Base-by-base conservation (phyloP, 2,888 invertebrate species). In the Lepidonotus clava region DNA sequence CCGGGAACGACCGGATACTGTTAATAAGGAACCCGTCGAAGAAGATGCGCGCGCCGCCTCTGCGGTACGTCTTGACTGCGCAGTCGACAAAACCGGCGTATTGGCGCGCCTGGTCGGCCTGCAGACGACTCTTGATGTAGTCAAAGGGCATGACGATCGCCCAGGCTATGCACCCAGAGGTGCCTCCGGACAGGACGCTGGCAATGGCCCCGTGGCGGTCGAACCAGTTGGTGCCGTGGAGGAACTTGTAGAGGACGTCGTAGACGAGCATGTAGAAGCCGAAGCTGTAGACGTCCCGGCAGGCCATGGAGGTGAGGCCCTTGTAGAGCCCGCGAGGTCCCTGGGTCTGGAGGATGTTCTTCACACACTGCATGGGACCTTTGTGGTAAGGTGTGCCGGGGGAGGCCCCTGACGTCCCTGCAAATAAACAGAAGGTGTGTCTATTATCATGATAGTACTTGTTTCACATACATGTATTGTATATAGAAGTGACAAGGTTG, bases 101-200 rank as follows among this genome's bases (percentile, higher is more conserved):
- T 11, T 91, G 90, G 0, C 95, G 87, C 32, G 88, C 87, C 11
- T 90, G 88, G 91, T 96, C 96, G 0, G 96, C 96, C 93, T 97
- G 97, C 90, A 97, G 95, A 77, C 96, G 95, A 18, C 96, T 96
- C 94, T 97, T 97, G 0, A 97, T 95, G 51, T 96, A 96, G 94
- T 97, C 97, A 77, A 96, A 94, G 0, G 97, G 97, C 90, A 96
- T 95, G 0, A 96, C 96, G 21, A 95, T 93, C 24, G 95, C 94
- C 96, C 97, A 97, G 0, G 96, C 96, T 0, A 96, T 56, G 4
- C 96, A 94, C 0, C 96, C 96, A 87, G 94, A 92, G 18, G 92
- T 41, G 24, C 94, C 95, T 67, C 95, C 95, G 32, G 92, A 91
- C 46, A 94, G 32, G 83, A 94, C 91, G 51, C 92, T 92, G 41